These are phyloP conservation scores for Zaprionus ghesquierei DNA, from an alignment of 1,140 invertebrate genomes.

Conservation along the genomic window DNA sequence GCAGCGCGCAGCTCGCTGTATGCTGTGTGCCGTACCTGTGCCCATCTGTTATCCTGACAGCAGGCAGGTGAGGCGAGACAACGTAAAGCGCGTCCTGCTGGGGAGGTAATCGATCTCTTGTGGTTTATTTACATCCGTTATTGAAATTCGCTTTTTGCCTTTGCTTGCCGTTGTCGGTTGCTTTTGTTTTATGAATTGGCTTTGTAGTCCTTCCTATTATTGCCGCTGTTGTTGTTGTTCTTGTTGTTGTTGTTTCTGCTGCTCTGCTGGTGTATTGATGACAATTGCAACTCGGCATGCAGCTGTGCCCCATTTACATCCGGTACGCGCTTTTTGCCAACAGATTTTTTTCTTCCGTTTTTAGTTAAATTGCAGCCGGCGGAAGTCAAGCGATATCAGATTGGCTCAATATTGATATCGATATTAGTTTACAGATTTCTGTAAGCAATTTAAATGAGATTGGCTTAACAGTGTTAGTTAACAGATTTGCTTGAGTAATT, in stretches of 20 bases:
- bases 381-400: conserved; percentile 53
- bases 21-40: conserved; percentile 51
- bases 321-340: conserved; percentile 53
- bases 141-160: conserved; percentile 70
- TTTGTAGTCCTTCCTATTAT: conserved; percentile 36
- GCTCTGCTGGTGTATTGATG: conserved; percentile 50
- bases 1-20: conserved; percentile 26
- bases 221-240: conserved; percentile 17
- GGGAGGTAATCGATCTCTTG: conserved; percentile 76
- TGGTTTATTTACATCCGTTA: conserved; percentile 80
- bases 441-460: background rate
- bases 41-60: conserved; percentile 75
- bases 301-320: conserved; percentile 72
- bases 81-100: conserved; percentile 22
- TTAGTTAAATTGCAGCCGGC: conserved; percentile 41
- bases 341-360: conserved; percentile 56
- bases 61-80: conserved; percentile 38
- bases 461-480: background rate
- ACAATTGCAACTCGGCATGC: conserved; percentile 76
- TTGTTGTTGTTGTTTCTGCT: background rate
- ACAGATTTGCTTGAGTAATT: background rate
- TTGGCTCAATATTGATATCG: conserved; percentile 47
- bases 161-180: conserved; percentile 32
- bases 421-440: conserved; percentile 30
- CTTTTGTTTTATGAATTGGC: conserved; percentile 72